Evolutionary conservation across 2,113 vertebrate genomes (phyloP), one percentile per base, ranked within the genome.

Genomic region (Suricata suricatta): DNA sequence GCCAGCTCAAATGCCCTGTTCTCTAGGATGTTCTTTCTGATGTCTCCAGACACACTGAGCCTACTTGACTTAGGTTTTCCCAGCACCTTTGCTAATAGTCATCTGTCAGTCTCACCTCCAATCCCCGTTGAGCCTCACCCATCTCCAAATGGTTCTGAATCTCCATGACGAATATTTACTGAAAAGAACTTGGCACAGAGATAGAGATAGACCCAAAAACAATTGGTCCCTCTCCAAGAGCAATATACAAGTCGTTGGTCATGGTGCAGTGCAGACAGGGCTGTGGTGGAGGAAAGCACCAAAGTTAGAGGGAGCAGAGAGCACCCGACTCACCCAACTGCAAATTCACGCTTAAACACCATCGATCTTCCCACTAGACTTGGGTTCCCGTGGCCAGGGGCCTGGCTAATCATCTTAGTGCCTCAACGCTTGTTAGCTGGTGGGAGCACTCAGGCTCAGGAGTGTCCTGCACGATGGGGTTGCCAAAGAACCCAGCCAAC

Each of bases 201-300:
- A 29, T 60, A 16, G 7, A 68, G 50, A 47, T 33, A 41, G 11
- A 25, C 50, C 27, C 29, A 27, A 50, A 50, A 50, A 29, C 8
- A 41, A 66, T 13, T n/a, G 9, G 13, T 35, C 31, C 13, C 33
- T 17, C 41, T 71, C 33, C 16, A 35, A 54, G 29, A 80, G 21
- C 31, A 41, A 5, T 35, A 71, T 35, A 19, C 17, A 72, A 44
- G 41, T 6, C 41, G 38, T 16, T 31, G 41, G 13, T 38, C 38
- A 7, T 0, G 11, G 23, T 6, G 1, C 31, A 21, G 23, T 16
- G 6, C 19, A 29, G 29, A 14, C 29, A 35, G 0, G 17, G 41
- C 27, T 41, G 54, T 10, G 44, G 38, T 5, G n/a, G 68, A 52
- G 15, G 60, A 13, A 21, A 38, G n/a, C 4, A 0, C 19, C 16